These are phyloP conservation scores for Galemys pyrenaicus DNA, from an alignment of 2,113 vertebrate species.

Conservation along the genomic window DNA sequence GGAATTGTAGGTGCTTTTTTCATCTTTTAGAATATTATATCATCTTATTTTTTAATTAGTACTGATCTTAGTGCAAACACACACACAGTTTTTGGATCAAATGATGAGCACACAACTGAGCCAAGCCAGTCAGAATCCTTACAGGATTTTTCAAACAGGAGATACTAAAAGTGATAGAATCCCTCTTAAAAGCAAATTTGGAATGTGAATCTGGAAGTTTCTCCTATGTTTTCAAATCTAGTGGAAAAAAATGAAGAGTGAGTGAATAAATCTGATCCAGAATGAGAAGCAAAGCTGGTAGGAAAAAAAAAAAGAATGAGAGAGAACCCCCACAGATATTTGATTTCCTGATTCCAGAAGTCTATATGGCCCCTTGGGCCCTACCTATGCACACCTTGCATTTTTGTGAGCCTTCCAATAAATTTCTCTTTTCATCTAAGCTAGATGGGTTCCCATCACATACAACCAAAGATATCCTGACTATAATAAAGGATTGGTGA, in stretches of 20 bases:
- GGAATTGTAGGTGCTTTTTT: background rate
- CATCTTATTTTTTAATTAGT: background rate
- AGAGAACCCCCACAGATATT: background rate
- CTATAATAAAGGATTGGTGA: background rate
- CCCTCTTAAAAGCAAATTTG: background rate
- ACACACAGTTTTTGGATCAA: background rate
- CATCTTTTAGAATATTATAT: background rate
- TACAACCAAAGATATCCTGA: background rate
- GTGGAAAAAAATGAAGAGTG: background rate
- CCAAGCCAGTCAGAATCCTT: background rate
- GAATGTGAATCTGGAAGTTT: background rate
- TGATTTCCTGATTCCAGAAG: background rate
- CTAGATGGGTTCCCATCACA: background rate
- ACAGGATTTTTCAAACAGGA: background rate
- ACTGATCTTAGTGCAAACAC: background rate
- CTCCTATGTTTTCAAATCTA: background rate
- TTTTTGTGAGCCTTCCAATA: background rate
- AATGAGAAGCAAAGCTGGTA: background rate
- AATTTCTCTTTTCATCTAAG: background rate
- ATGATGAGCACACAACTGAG: background rate
- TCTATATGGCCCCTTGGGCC: background rate
- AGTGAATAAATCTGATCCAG: constrained; percentile 19
- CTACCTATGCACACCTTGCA: background rate
- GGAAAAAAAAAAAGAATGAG: background rate
- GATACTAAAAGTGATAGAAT: background rate